phyloP scores from a whole-genome alignment of 2,113 vertebrate genomes.

The Sterrhoptilus dennistouni region DNA sequence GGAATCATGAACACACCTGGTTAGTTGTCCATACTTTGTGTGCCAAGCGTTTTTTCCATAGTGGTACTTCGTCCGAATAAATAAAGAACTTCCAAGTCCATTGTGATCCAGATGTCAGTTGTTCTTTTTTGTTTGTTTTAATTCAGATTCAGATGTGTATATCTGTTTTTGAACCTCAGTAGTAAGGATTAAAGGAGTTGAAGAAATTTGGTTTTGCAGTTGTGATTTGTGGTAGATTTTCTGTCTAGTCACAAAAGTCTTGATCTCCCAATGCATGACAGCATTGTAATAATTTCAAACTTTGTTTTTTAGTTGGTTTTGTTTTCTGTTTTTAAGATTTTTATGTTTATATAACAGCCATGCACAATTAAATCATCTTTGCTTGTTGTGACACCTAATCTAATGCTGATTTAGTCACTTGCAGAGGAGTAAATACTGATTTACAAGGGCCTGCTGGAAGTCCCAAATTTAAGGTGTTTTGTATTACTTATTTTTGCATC shows the following conservation, averaged over 20 bases:
- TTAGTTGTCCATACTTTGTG: slow-evolving; percentile 11
- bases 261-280: slow-evolving; percentile 42
- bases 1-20: slow-evolving; percentile 46
- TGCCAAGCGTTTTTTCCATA: background rate
- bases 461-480: background rate
- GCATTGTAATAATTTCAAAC: background rate
- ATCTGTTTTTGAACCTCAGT: background rate
- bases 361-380: background rate
- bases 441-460: background rate
- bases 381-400: background rate
- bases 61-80: background rate
- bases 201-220: background rate
- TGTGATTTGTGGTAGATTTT: background rate
- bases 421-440: background rate
- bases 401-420: background rate
- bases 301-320: background rate
- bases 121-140: background rate
- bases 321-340: background rate
- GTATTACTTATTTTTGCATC: fast-evolving
- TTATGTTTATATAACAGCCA: background rate
- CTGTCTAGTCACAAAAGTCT: slow-evolving; percentile 42
- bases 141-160: background rate
- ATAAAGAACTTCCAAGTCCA: background rate
- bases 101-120: background rate
- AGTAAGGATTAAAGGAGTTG: background rate